These are phyloP conservation scores for Grallaria varia DNA, from an alignment of 2,113 vertebrate genomes.

Conservation along the genomic window DNA sequence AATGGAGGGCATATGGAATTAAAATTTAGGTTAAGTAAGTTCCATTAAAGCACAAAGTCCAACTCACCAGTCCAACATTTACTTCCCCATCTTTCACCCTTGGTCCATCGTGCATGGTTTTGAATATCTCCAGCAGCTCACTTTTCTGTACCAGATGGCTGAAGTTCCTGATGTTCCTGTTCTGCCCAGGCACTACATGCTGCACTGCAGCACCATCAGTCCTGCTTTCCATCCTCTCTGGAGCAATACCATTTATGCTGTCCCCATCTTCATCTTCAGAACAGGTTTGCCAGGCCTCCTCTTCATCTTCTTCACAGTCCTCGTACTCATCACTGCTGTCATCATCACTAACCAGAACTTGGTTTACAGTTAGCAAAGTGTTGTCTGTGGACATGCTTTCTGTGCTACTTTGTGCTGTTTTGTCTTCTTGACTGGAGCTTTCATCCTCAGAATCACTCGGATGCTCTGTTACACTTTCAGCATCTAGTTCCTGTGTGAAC, in stretches of 20 bases:
- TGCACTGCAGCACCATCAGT: neutral
- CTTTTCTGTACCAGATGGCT: constrained; percentile 85
- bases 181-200: neutral
- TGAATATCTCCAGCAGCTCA: constrained; percentile 86
- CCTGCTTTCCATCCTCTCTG: neutral
- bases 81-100: constrained; percentile 84
- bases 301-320: constrained; percentile 80
- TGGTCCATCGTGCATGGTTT: constrained; percentile 75
- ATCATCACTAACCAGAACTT: constrained; percentile 3
- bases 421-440: neutral
- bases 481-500: constrained; percentile 70
- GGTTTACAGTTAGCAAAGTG: neutral
- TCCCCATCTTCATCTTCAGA: constrained; percentile 78
- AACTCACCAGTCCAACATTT: constrained; percentile 92
- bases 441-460: neutral
- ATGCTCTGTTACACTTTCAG: neutral
- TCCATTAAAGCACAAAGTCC: neutral
- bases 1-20: neutral
- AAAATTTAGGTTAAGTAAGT: neutral
- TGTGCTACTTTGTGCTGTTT: neutral
- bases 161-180: constrained; percentile 71
- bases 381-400: neutral
- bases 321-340: constrained; percentile 70
- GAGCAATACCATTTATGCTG: neutral
- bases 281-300: constrained; percentile 85